Base-by-base conservation (phyloP, 37 sponge, comb jelly and placozoan species). In the Beroe ovata region DNA sequence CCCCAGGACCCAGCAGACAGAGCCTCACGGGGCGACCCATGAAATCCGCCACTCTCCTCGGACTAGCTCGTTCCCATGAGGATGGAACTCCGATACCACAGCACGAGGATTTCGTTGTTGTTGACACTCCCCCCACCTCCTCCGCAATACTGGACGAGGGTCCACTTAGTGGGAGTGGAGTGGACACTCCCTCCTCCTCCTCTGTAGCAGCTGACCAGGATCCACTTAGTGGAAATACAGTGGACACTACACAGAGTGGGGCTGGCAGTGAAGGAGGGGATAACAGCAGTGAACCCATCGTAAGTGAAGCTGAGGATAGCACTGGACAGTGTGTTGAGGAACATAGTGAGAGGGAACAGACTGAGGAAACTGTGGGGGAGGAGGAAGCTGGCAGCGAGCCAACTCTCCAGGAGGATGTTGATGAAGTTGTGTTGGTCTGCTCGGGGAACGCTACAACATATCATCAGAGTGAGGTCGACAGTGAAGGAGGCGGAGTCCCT, bases 11-110 rank as follows among this genome's bases (percentile, higher is more conserved):
- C 16, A 42, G 54, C 54, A 42, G 84, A 4, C 84, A 77, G 54
- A 77, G 84, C 21, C 84, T 77, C 36, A 77, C 84, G 54, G 84
- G 84, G n/a, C 84, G 84, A 1, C 84, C 84, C 29, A 22, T 28
- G 28, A 14, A 16, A 28, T 36, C 38, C 84, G 21, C 84, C 47
- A 42, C 4, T 26, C n/a, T 77, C 38, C 84, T 77, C 28, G 84
- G 23, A 11, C 38, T 77, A 21, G 42, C 84, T 19, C 84, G 38
- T 8, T 77, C 84, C 54, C 84, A 77, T 54, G 84, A 77, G 54
- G 28, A 39, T 1, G 84, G 84, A 0, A 54, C 84, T 4, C 84
- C 84, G 0, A 33, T 77, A 16, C 84, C 38, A 6, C 84, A 77
- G 28, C 41, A 77, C 84, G 84, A 77, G 11, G 28, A 77, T 25